Percentiles rank a stretch among this genome's conserved stretches.
Evolutionary conservation across 2,797 vertebrate species (phyloP).

Genomic region (Sebastes melanostomus): DNA sequence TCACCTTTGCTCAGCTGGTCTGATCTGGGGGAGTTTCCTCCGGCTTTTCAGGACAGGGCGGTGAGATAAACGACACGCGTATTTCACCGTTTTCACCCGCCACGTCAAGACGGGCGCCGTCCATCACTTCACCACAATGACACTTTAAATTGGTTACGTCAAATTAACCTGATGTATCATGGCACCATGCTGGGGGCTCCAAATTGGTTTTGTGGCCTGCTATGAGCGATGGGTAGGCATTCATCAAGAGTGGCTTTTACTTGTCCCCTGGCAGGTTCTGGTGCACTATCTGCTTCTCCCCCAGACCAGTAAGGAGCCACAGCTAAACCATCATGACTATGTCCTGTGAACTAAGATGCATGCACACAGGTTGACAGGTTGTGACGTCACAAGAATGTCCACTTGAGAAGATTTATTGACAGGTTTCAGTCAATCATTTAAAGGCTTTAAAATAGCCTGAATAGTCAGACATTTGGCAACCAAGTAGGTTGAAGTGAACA

Average conservation of each 20-base stretch:
- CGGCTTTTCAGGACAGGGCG: conserved; percentile 26
- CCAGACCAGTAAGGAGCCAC: neutral
- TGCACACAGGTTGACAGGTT: neutral
- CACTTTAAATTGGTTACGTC: conserved; percentile 79
- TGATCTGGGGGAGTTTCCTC: neutral
- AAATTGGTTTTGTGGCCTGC: conserved; percentile 74
- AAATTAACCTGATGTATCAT: conserved; percentile 81
- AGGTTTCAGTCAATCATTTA: neutral
- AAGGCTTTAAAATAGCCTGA: neutral
- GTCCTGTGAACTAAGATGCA: neutral
- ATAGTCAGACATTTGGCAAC: neutral
- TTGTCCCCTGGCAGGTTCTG: conserved; percentile 32
- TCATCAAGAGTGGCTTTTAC: conserved; percentile 55
- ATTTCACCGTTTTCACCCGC: conserved; percentile 62
- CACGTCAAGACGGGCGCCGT: conserved; percentile 57
- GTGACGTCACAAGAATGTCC: neutral
- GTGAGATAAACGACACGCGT: conserved; percentile 61
- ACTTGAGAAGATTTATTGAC: neutral
- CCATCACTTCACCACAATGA: conserved; percentile 64
- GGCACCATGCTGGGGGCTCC: conserved; percentile 56
- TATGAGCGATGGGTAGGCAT: conserved; percentile 64
- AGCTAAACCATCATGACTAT: neutral
- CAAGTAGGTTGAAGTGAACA: neutral
- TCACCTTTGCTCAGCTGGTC: conserved; percentile 16
- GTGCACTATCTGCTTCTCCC: neutral